Conservation (phyloP, 2,797 vertebrate genomes). For the Zalophus californianus region DNA sequence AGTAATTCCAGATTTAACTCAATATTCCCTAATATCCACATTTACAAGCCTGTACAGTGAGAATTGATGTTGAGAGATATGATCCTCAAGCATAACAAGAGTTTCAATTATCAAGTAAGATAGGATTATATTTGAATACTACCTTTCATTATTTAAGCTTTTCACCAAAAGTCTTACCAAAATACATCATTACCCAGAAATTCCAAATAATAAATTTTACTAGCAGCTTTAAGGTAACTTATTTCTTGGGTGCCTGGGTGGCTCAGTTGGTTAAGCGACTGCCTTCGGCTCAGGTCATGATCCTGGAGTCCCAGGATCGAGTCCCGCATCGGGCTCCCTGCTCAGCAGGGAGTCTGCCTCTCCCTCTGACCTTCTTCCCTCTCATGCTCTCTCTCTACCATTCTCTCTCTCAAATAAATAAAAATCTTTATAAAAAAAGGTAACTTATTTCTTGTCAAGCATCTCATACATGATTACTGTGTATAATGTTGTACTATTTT, state of each 20-base stretch:
- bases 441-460: not conserved
- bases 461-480: not conserved
- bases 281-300: no score
- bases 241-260: not conserved
- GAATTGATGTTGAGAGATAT: not conserved
- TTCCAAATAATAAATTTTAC: slow-evolving; percentile 17
- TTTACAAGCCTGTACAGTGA: not conserved
- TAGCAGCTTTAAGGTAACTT: not conserved
- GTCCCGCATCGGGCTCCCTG: no score
- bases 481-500: not conserved
- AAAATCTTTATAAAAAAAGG: no score
- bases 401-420: no score
- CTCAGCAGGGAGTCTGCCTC: no score
- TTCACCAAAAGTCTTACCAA: slow-evolving; percentile 34
- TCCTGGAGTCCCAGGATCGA: no score
- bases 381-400: no score
- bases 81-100: not conserved
- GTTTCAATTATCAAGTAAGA: slow-evolving; percentile 55
- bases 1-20: slow-evolving; percentile 31
- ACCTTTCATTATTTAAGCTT: slow-evolving; percentile 30
- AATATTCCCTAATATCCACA: not conserved
- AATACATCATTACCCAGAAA: slow-evolving; percentile 36
- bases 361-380: no score
- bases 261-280: no score
- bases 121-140: slow-evolving; percentile 13